phyloP scores from a whole-genome alignment of 2,888 invertebrate species.

The Noctua fimbriata region DNA sequence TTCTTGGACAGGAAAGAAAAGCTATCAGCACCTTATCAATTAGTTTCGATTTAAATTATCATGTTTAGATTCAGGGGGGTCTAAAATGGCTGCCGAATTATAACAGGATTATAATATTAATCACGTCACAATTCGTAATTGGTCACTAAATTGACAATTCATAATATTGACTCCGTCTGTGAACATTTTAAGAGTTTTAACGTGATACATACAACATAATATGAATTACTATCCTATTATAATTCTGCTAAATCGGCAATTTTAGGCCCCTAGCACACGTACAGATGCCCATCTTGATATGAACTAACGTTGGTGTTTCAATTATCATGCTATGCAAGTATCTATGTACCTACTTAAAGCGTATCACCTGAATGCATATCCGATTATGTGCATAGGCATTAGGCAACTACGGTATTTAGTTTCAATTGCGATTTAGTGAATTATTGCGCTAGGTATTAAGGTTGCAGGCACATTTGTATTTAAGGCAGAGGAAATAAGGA shows the following conservation, averaged over 20 bases:
- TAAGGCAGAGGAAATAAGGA: not conserved
- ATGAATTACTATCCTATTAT: not conserved
- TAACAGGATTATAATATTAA: no score
- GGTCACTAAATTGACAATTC: no score
- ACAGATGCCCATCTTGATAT: slow-evolving; percentile 22
- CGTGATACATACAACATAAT: no score
- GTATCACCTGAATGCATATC: slow-evolving; percentile 44
- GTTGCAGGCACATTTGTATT: slow-evolving; percentile 1
- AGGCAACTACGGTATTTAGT: slow-evolving; percentile 26
- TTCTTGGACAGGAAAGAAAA: not conserved
- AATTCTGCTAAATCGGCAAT: not conserved
- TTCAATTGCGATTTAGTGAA: slow-evolving; percentile 36
- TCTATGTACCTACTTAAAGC: slow-evolving; percentile 37
- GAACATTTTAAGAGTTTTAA: not conserved
- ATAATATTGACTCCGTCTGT: no score
- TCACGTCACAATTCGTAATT: no score
- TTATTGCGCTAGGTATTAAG: slow-evolving; percentile 4
- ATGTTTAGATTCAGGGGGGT: not conserved
- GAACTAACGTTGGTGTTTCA: slow-evolving; percentile 54
- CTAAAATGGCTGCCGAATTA: no score
- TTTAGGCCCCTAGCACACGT: no score
- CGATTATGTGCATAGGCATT: slow-evolving; percentile 32
- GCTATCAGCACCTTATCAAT: not conserved
- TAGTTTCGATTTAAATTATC: not conserved
- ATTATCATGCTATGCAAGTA: slow-evolving; percentile 49